Evolutionary conservation across 1,140 invertebrate genomes (phyloP).

Genomic region (Thaumatotibia leucotreta): DNA sequence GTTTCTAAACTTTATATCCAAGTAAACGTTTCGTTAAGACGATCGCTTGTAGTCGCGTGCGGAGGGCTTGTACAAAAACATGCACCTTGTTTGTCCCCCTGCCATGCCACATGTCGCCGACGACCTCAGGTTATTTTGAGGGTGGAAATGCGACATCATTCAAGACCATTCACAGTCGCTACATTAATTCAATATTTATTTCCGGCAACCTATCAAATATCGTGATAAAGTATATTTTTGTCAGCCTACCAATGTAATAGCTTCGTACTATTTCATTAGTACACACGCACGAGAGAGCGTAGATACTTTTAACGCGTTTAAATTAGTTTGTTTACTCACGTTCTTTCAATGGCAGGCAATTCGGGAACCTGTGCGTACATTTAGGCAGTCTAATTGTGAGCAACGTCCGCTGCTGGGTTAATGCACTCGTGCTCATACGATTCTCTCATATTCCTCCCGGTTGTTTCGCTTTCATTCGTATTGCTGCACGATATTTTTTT

Average conservation of each 20-base stretch:
- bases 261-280: too few relatives aligned
- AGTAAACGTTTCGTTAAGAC: constrained; percentile 4
- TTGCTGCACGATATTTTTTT: background rate
- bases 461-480: constrained; percentile 22
- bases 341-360: constrained; percentile 35
- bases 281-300: background rate
- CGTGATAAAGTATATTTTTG: background rate
- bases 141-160: constrained; percentile 16
- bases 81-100: constrained; percentile 14
- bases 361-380: constrained; percentile 35
- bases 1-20: too few relatives aligned
- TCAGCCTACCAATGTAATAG: too few relatives aligned
- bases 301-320: constrained; percentile 21
- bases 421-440: constrained; percentile 41
- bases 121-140: constrained; percentile 21
- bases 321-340: constrained; percentile 42
- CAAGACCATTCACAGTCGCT: background rate
- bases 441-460: constrained; percentile 26
- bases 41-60: constrained; percentile 10
- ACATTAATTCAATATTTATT: background rate
- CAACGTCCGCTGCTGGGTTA: constrained; percentile 37
- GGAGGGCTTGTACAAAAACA: background rate
- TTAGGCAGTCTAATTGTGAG: constrained; percentile 49
- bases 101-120: constrained; percentile 19
- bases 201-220: background rate